Percentiles rank a stretch among this genome's conserved stretches.
Conservation (phyloP, 2,113 vertebrate species). For the Ochotona princeps region DNA sequence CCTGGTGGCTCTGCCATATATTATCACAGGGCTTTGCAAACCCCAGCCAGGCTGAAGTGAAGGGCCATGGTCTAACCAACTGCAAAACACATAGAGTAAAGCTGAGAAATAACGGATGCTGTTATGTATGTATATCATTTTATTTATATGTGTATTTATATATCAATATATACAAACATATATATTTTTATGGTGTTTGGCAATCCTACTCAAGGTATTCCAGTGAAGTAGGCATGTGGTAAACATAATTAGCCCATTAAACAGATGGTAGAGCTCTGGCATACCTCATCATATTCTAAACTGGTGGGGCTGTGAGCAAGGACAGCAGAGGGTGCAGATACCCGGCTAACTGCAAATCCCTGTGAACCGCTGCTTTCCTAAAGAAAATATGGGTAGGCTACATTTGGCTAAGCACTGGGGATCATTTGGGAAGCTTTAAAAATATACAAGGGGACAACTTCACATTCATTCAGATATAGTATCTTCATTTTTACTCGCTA, state of each 20-base stretch:
- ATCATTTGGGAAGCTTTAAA: conserved; percentile 81
- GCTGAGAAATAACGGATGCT: conserved; percentile 65
- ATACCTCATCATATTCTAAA: conserved; percentile 80
- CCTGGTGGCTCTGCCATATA: background rate
- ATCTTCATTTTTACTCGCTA: conserved; percentile 81
- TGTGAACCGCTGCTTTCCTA: conserved; percentile 77
- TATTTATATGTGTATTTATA: conserved; percentile 81
- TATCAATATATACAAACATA: conserved; percentile 79
- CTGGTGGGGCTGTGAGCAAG: conserved; percentile 77
- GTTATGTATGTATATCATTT: conserved; percentile 74
- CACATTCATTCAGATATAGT: conserved; percentile 80
- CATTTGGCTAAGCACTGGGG: conserved; percentile 75
- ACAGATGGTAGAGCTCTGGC: conserved; percentile 82
- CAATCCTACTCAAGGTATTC: conserved; percentile 76
- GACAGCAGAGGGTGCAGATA: conserved; percentile 64
- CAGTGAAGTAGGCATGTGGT: conserved; percentile 81
- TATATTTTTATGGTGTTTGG: conserved; percentile 83
- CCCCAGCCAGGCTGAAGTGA: background rate
- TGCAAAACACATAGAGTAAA: conserved; percentile 41
- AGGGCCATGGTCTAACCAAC: background rate
- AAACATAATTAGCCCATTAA: conserved; percentile 83
- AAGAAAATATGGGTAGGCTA: conserved; percentile 80
- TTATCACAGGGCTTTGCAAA: background rate
- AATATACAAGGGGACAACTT: conserved; percentile 80
- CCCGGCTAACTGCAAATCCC: conserved; percentile 74